These are phyloP conservation scores for Peromyscus aztecus DNA, from an alignment of 2,797 vertebrate genomes.

Conservation along the genomic window DNA sequence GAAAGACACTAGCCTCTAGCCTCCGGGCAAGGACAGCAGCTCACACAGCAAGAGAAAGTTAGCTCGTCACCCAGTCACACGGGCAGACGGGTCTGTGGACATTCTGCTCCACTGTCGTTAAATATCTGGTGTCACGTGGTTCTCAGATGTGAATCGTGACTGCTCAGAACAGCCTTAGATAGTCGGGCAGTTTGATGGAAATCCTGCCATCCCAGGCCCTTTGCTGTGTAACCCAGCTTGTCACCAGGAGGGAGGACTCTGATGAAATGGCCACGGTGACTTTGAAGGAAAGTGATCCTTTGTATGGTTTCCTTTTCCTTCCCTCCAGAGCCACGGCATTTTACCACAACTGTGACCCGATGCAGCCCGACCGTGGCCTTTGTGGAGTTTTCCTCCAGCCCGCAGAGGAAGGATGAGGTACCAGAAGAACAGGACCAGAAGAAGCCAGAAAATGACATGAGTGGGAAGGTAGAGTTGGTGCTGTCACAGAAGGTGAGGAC, in stretches of 20 bases:
- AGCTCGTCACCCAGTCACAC: not conserved
- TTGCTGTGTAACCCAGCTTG: too few species aligned
- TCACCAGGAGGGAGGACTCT: not conserved
- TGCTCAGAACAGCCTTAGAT: not conserved
- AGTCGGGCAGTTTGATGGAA: not conserved
- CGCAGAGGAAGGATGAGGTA: constrained; percentile 70
- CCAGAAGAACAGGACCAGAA: constrained; percentile 82
- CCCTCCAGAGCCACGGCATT: constrained; percentile 84
- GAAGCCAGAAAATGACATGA: constrained; percentile 78
- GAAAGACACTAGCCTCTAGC: not conserved
- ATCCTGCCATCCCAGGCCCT: not conserved
- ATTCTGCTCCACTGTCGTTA: not conserved
- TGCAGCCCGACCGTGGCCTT: constrained; percentile 84
- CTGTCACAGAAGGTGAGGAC: constrained; percentile 83
- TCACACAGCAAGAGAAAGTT: not conserved
- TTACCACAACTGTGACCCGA: constrained; percentile 85
- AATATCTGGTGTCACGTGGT: not conserved
- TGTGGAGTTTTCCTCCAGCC: constrained; percentile 83
- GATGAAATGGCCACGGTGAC: not conserved
- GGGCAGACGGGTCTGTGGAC: not conserved
- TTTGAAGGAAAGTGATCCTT: not conserved
- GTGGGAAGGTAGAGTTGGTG: constrained; percentile 82
- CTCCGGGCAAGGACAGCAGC: not conserved
- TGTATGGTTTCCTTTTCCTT: not conserved
- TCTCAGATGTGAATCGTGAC: not conserved